These are phyloP conservation scores for Seriola dumerili DNA, from an alignment of 2,113 vertebrate genomes.

Conservation along the genomic window DNA sequence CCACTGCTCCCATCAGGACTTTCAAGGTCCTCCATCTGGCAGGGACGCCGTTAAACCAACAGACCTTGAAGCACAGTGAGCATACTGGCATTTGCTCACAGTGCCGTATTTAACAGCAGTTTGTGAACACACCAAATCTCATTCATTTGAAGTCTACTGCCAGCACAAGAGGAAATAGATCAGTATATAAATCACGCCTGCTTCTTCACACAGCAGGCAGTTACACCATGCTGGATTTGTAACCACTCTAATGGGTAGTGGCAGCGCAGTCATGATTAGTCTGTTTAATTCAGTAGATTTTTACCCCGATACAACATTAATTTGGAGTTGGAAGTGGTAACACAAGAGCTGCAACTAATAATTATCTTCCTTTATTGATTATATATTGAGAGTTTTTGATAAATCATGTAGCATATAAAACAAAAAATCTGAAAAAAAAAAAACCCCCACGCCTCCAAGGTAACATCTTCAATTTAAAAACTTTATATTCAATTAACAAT, in stretches of 20 bases:
- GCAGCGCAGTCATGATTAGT: constrained; percentile 13
- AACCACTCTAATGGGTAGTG: constrained; percentile 7
- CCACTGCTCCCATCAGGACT: constrained; percentile 35
- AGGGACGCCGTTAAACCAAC: constrained; percentile 22
- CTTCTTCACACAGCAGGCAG: constrained; percentile 13
- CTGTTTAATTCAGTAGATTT: constrained; percentile 13
- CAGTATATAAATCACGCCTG: neutral
- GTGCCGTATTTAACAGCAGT: constrained; percentile 13
- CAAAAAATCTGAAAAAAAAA: no score
- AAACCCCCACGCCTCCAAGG: no score
- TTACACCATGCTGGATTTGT: constrained; percentile 21
- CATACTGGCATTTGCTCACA: constrained; percentile 35
- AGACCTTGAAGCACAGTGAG: constrained; percentile 39
- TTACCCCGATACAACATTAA: neutral
- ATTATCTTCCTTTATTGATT: neutral
- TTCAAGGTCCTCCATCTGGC: constrained; percentile 57
- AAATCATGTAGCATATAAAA: neutral
- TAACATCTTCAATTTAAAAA: no score
- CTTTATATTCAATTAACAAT: neutral
- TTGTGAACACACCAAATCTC: constrained; percentile 26
- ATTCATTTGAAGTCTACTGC: constrained; percentile 37
- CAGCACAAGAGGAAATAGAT: neutral
- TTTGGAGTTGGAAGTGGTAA: neutral
- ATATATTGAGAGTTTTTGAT: neutral
- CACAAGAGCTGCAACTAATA: neutral